Conservation (phyloP, 2,888 invertebrate species). For the Morpho helenor region DNA sequence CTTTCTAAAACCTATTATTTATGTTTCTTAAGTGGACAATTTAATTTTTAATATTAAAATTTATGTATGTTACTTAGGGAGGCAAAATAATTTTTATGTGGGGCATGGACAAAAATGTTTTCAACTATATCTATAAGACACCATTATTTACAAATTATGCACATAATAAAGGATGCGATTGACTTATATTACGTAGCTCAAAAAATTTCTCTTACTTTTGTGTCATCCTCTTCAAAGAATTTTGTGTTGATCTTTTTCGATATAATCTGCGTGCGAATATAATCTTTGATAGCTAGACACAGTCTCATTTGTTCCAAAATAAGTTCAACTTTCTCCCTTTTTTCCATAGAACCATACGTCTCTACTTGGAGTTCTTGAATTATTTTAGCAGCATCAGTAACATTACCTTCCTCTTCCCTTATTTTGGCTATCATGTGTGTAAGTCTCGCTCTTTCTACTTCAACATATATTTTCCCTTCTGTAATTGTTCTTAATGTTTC, state of each 20-base stretch:
- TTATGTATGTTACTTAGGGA: too few species aligned
- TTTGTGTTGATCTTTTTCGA: constrained; percentile 98
- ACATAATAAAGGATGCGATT: too few species aligned
- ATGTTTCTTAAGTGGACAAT: too few species aligned
- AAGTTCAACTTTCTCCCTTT: constrained; percentile 96
- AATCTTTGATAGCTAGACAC: constrained; percentile 96
- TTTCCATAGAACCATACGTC: constrained; percentile 99
- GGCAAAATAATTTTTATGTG: too few species aligned
- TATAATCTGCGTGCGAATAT: constrained; percentile 98
- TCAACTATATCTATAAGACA: too few species aligned
- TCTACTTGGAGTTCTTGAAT: constrained; percentile 97
- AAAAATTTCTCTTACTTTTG: constrained; percentile 62
- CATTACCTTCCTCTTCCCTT: constrained; percentile 90
- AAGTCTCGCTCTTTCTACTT: constrained; percentile 97
- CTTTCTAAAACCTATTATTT: too few species aligned
- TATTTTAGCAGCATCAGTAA: constrained; percentile 93
- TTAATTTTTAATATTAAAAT: too few species aligned
- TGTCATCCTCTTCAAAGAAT: constrained; percentile 94
- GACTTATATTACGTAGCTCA: too few species aligned
- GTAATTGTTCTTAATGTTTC: constrained; percentile 97
- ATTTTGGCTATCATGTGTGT: constrained; percentile 94
- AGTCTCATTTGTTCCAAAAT: constrained; percentile 99
- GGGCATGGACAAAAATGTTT: too few species aligned
- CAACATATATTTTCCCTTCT: constrained; percentile 99
- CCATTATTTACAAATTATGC: too few species aligned